phyloP scores from a whole-genome alignment of 2,797 vertebrate genomes.

The Poecile montanus region DNA sequence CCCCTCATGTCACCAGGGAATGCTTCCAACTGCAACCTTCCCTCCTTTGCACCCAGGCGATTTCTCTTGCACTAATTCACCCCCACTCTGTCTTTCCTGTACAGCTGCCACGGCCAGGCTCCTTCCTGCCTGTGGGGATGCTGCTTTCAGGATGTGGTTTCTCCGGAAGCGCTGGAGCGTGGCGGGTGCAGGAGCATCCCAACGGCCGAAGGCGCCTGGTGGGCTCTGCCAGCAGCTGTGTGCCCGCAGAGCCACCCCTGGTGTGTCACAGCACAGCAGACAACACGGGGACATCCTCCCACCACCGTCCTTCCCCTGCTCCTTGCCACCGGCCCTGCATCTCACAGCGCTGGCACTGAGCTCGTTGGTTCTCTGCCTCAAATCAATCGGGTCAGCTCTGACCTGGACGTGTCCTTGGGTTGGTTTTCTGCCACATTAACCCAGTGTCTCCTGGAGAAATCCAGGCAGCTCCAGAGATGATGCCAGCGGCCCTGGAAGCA shows the following conservation, averaged over 20 bases:
- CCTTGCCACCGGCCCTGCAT: not conserved
- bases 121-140: not conserved
- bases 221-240: not conserved
- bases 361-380: not conserved
- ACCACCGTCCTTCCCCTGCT: accelerated
- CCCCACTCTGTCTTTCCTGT: not conserved
- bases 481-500: not conserved
- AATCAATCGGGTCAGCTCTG: not conserved
- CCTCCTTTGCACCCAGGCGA: accelerated
- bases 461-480: not conserved
- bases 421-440: not conserved
- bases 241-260: accelerated
- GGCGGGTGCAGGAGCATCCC: not conserved
- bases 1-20: not conserved
- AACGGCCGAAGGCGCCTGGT: not conserved
- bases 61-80: not conserved
- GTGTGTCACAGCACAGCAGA: accelerated
- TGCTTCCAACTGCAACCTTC: not conserved
- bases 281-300: not conserved
- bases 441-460: not conserved
- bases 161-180: not conserved
- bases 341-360: not conserved
- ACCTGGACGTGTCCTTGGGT: not conserved
- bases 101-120: not conserved
- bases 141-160: slow-evolving; percentile 33